Conservation (phyloP, 2,797 vertebrate species). For the Aphelocoma californica region DNA sequence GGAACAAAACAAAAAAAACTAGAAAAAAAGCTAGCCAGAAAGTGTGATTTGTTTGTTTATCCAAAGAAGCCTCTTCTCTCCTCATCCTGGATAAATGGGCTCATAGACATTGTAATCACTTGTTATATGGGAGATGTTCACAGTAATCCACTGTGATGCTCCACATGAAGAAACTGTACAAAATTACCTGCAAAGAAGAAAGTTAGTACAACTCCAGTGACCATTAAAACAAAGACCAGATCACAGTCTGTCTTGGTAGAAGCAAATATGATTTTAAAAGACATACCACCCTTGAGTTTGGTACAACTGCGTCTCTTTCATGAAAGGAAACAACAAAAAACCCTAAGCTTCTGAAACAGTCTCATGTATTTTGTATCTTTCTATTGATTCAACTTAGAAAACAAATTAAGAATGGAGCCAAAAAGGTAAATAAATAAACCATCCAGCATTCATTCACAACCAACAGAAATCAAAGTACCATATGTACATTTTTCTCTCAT, state of each 20-base stretch:
- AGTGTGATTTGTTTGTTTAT: not conserved
- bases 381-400: not conserved
- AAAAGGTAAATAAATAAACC: not conserved
- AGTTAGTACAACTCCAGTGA: not conserved
- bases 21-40: not conserved
- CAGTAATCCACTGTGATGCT: not conserved
- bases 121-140: not conserved
- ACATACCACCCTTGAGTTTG: not conserved
- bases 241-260: not conserved
- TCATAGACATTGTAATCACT: not conserved
- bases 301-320: not conserved
- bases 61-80: not conserved
- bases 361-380: not conserved
- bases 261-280: not conserved
- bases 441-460: not conserved
- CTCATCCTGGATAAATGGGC: not conserved
- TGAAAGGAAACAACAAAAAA: not conserved
- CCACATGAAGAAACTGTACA: not conserved
- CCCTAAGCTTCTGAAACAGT: not conserved
- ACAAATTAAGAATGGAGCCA: not conserved
- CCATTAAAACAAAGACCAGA: not conserved
- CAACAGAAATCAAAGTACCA: not conserved
- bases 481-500: not conserved
- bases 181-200: not conserved
- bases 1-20: fast-evolving